A percentile compares a stretch with the other conserved stretches of the same genome.
These are phyloP conservation scores for Papilio machaon DNA, from an alignment of 1,140 invertebrate species.

Conservation along the genomic window DNA sequence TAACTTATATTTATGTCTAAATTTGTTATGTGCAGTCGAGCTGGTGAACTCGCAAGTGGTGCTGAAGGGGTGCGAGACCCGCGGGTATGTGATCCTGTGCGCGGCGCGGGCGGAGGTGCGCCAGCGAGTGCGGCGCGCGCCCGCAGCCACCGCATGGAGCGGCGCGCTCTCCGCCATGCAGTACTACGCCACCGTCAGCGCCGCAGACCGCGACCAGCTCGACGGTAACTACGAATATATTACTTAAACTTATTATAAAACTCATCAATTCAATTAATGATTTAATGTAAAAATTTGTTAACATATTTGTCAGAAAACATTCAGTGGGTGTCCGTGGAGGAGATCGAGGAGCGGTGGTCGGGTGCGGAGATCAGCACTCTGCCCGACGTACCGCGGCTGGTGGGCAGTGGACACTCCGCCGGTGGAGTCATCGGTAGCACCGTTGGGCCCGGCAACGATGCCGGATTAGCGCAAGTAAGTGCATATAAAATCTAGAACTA, in stretches of 20 bases:
- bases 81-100: slow-evolving; percentile 97
- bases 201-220: slow-evolving; percentile 89
- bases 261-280: background rate
- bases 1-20: background rate
- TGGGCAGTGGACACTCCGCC: slow-evolving; percentile 97
- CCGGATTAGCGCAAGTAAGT: slow-evolving; percentile 65
- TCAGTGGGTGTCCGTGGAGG: slow-evolving; percentile 97
- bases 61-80: slow-evolving; percentile 97
- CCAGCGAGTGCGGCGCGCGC: slow-evolving; percentile 94
- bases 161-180: slow-evolving; percentile 98
- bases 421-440: slow-evolving; percentile 97
- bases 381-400: slow-evolving; percentile 93
- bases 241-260: no score
- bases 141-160: slow-evolving; percentile 97
- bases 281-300: background rate
- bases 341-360: slow-evolving; percentile 89
- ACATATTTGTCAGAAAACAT: slow-evolving; percentile 88
- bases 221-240: slow-evolving; percentile 62
- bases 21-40: slow-evolving; percentile 85
- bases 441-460: slow-evolving; percentile 87
- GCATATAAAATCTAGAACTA: background rate
- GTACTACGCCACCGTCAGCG: slow-evolving; percentile 98
- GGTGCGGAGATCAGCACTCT: slow-evolving; percentile 89
- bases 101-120: slow-evolving; percentile 97
- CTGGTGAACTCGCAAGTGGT: slow-evolving; percentile 98